Evolutionary conservation across 1,140 invertebrate species (phyloP), one percentile per base, ranked within the genome.

Genomic region (Atta colombica): DNA sequence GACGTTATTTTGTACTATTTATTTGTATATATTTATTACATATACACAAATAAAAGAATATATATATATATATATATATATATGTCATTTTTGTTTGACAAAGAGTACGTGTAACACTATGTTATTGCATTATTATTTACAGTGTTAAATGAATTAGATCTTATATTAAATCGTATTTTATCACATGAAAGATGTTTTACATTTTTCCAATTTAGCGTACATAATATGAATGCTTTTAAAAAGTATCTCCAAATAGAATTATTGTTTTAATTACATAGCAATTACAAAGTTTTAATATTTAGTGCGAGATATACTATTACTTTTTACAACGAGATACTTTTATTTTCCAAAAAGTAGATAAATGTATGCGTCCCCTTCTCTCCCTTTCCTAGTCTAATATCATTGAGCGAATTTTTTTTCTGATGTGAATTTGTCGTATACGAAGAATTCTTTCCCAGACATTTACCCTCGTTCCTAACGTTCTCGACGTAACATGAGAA

Each of bases 401-500:
- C 66, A 45, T 60, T 60, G 21, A 45, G 25, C 25, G 14, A 39
- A 14, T 18, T 2, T 16, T 39, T 35, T 39, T 45, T 45, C n/a
- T 45, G n/a, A 58, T 10, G 31, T 58, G 2, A 74, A 74, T 58
- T 63, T 39, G 39, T 35, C 18, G 18, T 39, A 5, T 28, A 31
- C 66, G 7, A 39, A 6, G 31, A 39, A 12, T 4, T 65, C 28
- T 55, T 31, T 68, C n/a, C n/a, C 31, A 39, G 8, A 5, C 21
- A 28, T 14, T 5, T n/a, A 80, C 63, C 12, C 45, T 45, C 21
- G 18, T 25, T 68, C n/a, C 31, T 31, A 12, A n/a, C 31, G 14
- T 55, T 18, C 61, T 28, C 77, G 61, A 21, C 51, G 55, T 45
- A 71, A 81, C 35, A n/a, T 21, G 51, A 53, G 35, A 45, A 45